Evolutionary conservation across 2,888 invertebrate species (phyloP).

Genomic region (Macropis europaea): DNA sequence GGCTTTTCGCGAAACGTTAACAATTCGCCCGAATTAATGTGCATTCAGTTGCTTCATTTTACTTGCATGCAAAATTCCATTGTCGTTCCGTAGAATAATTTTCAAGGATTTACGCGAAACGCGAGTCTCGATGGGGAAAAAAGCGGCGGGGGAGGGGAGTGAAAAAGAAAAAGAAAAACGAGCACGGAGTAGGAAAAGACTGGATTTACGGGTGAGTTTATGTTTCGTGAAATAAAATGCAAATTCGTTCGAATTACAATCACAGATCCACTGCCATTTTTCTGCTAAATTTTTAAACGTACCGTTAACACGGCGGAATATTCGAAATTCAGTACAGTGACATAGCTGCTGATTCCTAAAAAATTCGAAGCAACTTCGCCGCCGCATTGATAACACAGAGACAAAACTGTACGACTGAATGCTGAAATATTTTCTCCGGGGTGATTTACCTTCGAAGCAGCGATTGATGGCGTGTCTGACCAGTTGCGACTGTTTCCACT

Average conservation of each 20-base stretch:
- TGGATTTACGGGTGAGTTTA: constrained; percentile 30
- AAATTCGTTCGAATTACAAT: constrained; percentile 28
- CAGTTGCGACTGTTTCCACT: too few relatives aligned
- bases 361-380: too few relatives aligned
- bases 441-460: too few relatives aligned
- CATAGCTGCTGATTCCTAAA: too few relatives aligned
- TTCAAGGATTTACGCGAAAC: constrained; percentile 45
- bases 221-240: constrained; percentile 37
- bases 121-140: constrained; percentile 34
- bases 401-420: too few relatives aligned
- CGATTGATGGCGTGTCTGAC: too few relatives aligned
- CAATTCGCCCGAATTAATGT: constrained; percentile 43
- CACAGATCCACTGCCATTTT: too few relatives aligned
- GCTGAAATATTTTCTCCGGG: too few relatives aligned
- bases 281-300: too few relatives aligned
- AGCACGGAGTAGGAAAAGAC: constrained; percentile 13
- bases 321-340: too few relatives aligned
- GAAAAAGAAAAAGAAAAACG: neutral
- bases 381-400: too few relatives aligned
- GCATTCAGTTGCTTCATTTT: constrained; percentile 49
- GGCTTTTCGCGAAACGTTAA: constrained; percentile 9
- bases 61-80: constrained; percentile 50
- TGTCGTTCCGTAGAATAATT: constrained; percentile 47
- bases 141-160: neutral
- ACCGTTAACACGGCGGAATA: too few relatives aligned